Evolutionary conservation across 1,140 invertebrate genomes (phyloP).

Genomic region (Habropoda laboriosa): DNA sequence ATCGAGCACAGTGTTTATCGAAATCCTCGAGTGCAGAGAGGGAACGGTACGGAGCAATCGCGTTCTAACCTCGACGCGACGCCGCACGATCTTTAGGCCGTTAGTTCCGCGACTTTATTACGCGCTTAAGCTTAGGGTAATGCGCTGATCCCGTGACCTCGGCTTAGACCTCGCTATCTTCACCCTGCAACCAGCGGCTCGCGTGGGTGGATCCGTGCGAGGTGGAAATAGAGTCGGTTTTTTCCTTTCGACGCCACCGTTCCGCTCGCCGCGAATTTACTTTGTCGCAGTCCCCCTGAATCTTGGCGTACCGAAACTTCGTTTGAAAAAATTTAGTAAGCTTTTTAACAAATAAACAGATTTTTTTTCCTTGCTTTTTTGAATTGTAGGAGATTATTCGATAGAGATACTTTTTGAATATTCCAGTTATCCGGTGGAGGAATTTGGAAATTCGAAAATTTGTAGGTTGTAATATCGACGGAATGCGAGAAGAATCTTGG

Average conservation of each 20-base stretch:
- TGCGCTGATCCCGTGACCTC: conserved; percentile 65
- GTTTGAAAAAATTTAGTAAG: neutral
- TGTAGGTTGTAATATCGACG: neutral
- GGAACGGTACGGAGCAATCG: conserved; percentile 35
- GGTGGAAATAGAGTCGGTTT: conserved; percentile 23
- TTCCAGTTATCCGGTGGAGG: neutral
- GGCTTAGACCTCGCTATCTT: conserved; percentile 64
- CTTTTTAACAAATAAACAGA: no score
- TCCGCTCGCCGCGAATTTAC: neutral
- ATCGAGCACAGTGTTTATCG: conserved; percentile 59
- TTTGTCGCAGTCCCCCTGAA: neutral
- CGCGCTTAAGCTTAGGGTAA: conserved; percentile 65
- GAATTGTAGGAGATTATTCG: neutral
- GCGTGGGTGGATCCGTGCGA: conserved; percentile 36
- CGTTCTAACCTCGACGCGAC: conserved; percentile 35
- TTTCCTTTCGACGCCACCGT: neutral
- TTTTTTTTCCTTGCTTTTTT: no score
- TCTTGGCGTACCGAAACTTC: neutral
- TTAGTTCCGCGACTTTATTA: conserved; percentile 65
- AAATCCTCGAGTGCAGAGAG: conserved; percentile 23
- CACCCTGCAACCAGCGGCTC: conserved; percentile 43
- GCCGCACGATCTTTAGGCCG: conserved; percentile 53
- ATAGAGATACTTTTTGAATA: neutral
- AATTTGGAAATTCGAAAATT: neutral
- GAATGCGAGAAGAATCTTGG: neutral